Conservation (phyloP, 1,140 invertebrate species). For the Neomicropteryx cornuta region DNA sequence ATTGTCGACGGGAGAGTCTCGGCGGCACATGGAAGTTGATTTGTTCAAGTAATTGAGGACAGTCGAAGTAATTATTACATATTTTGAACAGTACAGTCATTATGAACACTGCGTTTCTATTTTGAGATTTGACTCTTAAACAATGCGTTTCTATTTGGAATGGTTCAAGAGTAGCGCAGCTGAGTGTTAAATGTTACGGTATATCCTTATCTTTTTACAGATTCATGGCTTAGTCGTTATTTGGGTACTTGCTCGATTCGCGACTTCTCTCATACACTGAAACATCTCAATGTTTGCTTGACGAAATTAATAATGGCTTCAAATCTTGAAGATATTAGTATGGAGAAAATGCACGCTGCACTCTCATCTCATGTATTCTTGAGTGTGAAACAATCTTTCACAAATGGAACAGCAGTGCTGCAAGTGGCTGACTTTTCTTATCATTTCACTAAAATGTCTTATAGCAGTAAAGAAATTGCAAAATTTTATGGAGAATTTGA, state of each 20-base stretch:
- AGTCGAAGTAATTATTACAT: no score
- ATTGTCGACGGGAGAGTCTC: no score
- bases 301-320: constrained; percentile 12
- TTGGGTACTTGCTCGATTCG: constrained; percentile 10
- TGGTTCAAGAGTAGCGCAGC: no score
- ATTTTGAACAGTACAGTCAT: no score
- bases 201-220: no score
- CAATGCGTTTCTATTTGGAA: no score
- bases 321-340: constrained; percentile 5
- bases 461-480: constrained; percentile 8
- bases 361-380: constrained; percentile 11
- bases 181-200: no score
- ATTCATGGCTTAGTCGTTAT: constrained; percentile 14
- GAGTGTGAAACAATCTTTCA: constrained; percentile 9
- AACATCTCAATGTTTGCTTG: constrained; percentile 7
- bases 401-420: constrained; percentile 10
- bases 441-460: constrained; percentile 11
- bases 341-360: not conserved
- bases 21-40: no score
- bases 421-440: constrained; percentile 12
- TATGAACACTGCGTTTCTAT: no score
- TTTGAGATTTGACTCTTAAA: no score
- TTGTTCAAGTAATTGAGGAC: no score
- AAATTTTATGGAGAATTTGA: constrained; percentile 11
- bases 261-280: constrained; percentile 9